Base-by-base conservation (phyloP, 2,797 vertebrate genomes). In the Thalassophryne amazonica region DNA sequence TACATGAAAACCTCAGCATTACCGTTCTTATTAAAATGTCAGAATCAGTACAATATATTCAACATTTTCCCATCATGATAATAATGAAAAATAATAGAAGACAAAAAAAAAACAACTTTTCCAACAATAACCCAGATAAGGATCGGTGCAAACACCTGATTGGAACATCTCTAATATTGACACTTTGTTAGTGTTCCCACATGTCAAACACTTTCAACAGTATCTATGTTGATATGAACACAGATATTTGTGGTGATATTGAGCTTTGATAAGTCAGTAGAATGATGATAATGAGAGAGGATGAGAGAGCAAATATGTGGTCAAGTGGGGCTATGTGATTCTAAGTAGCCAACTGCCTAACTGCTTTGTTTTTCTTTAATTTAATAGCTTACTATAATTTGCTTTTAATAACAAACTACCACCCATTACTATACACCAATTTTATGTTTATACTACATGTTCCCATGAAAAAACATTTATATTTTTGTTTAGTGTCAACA, bases 301-400 rank as follows among this genome's bases (percentile, higher is more conserved):
- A 70, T 80, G 78, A 73, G 54, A 47, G 77, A 16, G 66, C 81
- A 76, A 58, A 78, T 83, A 73, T 74, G 61, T 73, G 62, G 69
- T 65, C 78, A 80, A 70, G 68, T 68, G 62, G 67, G 72, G 66
- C 16, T 64, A 67, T 53, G 77, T 51, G 56, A 27, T 51, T 74
- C 38, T 74, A 65, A 62, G 60, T 67, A 49, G 81, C 76, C 38
- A 73, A 52, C 45, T 70, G 54, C 36, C 64, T 20, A 45, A 35
- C 55, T 30, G 80, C 24, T 55, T 60, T 64, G 57, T 63, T 41
- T 28, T 65, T 63, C 43, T 16, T 64, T 33, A 13, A 50, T 78
- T 42, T 52, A 47, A 58, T 59, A 4, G 49, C 45, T 43, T 54
- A 25, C 12, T 48, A 32, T 32, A 17, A 34, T 57, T 34, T 73